A percentile compares a stretch with the other conserved stretches of the same genome.
These are phyloP conservation scores for Pangasius djambal DNA, from an alignment of 2,797 vertebrate genomes.

Conservation along the genomic window DNA sequence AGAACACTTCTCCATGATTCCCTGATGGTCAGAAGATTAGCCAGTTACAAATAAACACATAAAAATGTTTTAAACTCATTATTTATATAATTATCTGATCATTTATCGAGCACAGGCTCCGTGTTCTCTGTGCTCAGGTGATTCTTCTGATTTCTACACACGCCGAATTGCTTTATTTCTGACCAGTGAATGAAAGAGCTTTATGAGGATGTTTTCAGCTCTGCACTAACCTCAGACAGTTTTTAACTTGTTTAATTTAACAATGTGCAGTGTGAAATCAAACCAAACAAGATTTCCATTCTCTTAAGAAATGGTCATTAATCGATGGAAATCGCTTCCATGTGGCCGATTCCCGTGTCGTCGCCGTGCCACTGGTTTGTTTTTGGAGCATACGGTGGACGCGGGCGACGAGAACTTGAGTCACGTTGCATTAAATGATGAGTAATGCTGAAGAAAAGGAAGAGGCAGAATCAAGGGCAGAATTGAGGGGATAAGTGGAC, in stretches of 20 bases:
- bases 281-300: slow-evolving; percentile 26
- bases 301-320: slow-evolving; percentile 65
- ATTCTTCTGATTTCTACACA: neutral
- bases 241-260: neutral
- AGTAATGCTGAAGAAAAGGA: slow-evolving; percentile 52
- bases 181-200: neutral
- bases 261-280: neutral
- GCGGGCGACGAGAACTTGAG: slow-evolving; percentile 74
- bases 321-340: slow-evolving; percentile 76
- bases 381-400: slow-evolving; percentile 71
- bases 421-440: slow-evolving; percentile 73
- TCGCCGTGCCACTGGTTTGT: slow-evolving; percentile 74
- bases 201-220: neutral
- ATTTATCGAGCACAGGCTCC: neutral
- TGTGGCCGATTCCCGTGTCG: slow-evolving; percentile 68
- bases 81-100: neutral
- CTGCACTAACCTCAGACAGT: neutral
- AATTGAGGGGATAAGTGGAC: slow-evolving; percentile 54
- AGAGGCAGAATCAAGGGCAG: slow-evolving; percentile 63
- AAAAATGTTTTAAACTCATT: neutral
- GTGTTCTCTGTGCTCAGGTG: neutral
- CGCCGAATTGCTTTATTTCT: neutral
- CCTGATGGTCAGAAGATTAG: neutral
- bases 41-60: neutral
- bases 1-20: neutral